phyloP scores from a whole-genome alignment of 2,113 vertebrate species.

The Notothenia coriiceps region DNA sequence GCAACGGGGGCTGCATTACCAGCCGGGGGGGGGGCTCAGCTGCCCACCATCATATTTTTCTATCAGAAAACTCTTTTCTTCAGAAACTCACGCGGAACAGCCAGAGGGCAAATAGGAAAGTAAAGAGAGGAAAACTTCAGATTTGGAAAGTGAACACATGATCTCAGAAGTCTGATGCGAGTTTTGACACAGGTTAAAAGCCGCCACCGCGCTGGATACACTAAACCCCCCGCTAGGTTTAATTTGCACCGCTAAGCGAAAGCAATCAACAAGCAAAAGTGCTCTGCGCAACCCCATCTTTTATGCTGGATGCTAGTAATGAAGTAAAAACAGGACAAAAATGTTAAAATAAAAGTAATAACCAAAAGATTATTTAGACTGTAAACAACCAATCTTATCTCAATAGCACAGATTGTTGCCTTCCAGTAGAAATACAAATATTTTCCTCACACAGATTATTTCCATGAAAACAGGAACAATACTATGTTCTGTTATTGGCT shows the following conservation, averaged over 20 bases:
- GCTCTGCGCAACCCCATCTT: not conserved
- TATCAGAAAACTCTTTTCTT: conserved; percentile 11
- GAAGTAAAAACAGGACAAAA: not conserved
- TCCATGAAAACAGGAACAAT: not conserved
- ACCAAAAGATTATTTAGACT: not conserved
- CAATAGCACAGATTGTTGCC: not conserved
- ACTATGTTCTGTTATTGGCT: not conserved
- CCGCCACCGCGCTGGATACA: conserved; percentile 4
- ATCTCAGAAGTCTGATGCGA: not conserved
- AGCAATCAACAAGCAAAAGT: conserved; percentile 21
- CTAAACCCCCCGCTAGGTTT: conserved; percentile 27
- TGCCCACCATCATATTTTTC: conserved; percentile 26
- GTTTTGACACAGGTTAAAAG: not conserved
- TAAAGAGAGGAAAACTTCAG: conserved; percentile 2
- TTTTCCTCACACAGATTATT: not conserved
- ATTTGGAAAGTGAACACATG: not conserved
- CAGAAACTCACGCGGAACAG: not conserved
- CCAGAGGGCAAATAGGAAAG: conserved; percentile 7
- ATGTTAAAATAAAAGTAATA: not conserved
- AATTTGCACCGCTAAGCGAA: conserved; percentile 46
- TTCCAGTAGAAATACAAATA: not conserved
- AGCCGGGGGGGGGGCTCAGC: not conserved
- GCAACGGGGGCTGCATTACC: conserved; percentile 14
- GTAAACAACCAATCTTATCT: not conserved
- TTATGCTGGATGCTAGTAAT: not conserved